These are phyloP conservation scores for Biston stratarius DNA, from an alignment of 2,888 invertebrate species.

Conservation along the genomic window DNA sequence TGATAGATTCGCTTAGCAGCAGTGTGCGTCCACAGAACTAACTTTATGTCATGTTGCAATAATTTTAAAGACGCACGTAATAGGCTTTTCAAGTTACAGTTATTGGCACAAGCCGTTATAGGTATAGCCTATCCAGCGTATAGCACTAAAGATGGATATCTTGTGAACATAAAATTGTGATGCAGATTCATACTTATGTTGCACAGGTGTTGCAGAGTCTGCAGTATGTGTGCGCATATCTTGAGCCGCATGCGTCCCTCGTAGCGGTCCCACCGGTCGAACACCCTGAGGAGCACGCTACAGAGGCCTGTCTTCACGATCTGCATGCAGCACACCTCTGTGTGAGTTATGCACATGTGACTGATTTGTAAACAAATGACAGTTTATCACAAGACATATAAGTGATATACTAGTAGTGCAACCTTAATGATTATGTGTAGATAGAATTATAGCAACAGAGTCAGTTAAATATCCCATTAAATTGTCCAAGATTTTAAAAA, in stretches of 20 bases:
- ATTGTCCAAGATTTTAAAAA: too few species aligned
- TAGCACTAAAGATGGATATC: neutral
- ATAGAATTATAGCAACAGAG: neutral
- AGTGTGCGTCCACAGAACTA: too few species aligned
- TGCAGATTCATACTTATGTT: conserved; percentile 84
- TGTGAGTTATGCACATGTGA: conserved; percentile 79
- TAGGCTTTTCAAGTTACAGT: too few species aligned
- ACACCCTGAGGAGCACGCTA: conserved; percentile 85
- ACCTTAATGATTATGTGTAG: neutral
- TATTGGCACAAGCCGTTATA: too few species aligned
- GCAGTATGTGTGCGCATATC: conserved; percentile 87
- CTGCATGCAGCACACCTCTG: conserved; percentile 88
- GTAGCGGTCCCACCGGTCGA: conserved; percentile 88
- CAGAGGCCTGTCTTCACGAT: conserved; percentile 88
- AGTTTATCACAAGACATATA: conserved; percentile 17
- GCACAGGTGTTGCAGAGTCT: conserved; percentile 87
- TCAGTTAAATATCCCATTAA: too few species aligned
- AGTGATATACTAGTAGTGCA: neutral
- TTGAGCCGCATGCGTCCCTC: conserved; percentile 88
- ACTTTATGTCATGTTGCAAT: too few species aligned
- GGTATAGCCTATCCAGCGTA: too few species aligned
- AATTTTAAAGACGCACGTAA: too few species aligned
- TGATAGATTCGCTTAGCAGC: too few species aligned
- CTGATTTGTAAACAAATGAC: conserved; percentile 48
- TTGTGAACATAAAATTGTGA: conserved; percentile 7